These are phyloP conservation scores for Nebria ingens DNA, from an alignment of 1,140 invertebrate genomes.

Conservation along the genomic window DNA sequence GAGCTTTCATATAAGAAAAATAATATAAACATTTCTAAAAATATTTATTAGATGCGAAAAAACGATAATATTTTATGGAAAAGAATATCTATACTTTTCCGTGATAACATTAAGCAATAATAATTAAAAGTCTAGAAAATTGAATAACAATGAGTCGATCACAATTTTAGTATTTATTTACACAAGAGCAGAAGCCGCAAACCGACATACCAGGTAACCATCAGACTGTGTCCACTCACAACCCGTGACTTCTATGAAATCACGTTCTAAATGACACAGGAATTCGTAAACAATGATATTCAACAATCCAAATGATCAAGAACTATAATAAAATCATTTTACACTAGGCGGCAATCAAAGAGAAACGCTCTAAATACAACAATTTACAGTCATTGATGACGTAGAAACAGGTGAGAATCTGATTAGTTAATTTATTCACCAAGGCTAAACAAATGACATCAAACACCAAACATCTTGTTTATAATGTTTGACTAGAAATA, in stretches of 20 bases:
- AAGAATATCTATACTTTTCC: neutral
- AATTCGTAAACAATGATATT: constrained; percentile 5
- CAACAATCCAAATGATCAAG: no score
- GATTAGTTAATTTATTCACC: no score
- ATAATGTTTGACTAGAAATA: no score
- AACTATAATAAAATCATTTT: no score
- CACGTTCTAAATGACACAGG: constrained; percentile 7
- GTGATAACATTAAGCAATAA: no score
- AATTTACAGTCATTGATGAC: no score
- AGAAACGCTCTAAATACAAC: no score
- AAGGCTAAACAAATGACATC: no score
- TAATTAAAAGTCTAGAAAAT: no score
- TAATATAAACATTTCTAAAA: neutral
- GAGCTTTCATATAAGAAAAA: neutral
- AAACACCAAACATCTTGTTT: no score
- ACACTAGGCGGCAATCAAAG: no score
- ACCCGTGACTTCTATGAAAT: constrained; percentile 4
- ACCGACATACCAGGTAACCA: neutral
- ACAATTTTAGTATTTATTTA: neutral
- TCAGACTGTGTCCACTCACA: constrained; percentile 2
- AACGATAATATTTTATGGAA: neutral
- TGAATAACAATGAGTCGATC: neutral
- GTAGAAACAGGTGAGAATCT: no score
- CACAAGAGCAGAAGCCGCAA: neutral
- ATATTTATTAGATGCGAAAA: neutral